A percentile compares a stretch with the other conserved stretches of the same genome.
These are phyloP conservation scores for Camelus dromedarius DNA, from an alignment of 2,113 vertebrate genomes.

Conservation along the genomic window DNA sequence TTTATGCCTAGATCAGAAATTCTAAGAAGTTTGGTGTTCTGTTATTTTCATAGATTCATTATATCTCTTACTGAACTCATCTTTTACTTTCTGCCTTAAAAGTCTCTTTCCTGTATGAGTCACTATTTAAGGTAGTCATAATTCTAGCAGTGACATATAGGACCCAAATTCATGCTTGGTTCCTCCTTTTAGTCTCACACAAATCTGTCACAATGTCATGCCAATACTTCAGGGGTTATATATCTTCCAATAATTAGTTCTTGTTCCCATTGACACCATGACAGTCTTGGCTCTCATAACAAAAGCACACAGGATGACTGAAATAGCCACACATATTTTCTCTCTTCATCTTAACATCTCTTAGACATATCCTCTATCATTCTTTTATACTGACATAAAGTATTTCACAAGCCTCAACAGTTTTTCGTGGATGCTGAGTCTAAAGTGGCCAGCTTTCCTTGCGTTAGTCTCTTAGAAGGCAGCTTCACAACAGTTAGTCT, in stretches of 20 bases:
- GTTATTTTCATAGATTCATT: background rate
- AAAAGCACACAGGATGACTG: background rate
- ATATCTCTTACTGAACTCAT: background rate
- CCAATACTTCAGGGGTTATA: background rate
- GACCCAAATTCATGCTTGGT: background rate
- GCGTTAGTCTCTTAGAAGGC: background rate
- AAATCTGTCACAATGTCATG: background rate
- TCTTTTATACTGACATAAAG: background rate
- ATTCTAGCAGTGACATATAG: background rate
- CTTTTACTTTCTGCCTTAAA: background rate
- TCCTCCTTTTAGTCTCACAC: background rate
- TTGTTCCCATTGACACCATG: background rate
- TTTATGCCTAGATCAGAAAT: background rate
- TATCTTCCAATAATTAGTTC: background rate
- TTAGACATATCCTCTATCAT: background rate
- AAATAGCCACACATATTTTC: background rate
- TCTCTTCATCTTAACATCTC: background rate
- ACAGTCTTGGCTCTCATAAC: background rate
- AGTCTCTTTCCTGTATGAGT: background rate
- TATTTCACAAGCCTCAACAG: background rate
- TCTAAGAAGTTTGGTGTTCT: background rate
- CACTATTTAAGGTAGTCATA: background rate
- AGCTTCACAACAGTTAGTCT: background rate
- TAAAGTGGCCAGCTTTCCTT: background rate
- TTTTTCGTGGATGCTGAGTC: background rate